These are phyloP conservation scores for Patagioenas fasciata DNA, from an alignment of 2,113 vertebrate genomes.

Conservation along the genomic window DNA sequence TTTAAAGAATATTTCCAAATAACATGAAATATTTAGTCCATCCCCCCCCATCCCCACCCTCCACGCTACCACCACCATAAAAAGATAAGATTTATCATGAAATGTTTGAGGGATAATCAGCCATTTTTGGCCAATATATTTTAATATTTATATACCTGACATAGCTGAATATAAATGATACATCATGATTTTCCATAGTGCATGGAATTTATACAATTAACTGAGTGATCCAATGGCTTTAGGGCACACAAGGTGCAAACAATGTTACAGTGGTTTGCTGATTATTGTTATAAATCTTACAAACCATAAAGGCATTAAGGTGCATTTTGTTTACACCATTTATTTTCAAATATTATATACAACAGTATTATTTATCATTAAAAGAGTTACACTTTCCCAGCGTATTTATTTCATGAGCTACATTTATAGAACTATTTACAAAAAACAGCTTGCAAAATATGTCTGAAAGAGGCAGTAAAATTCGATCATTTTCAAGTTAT, in stretches of 20 bases:
- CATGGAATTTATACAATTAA: constrained; percentile 81
- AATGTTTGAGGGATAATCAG: constrained; percentile 81
- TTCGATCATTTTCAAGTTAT: constrained; percentile 54
- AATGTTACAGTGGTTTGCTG: constrained; percentile 66
- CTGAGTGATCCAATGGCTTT: constrained; percentile 74
- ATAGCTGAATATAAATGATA: constrained; percentile 81
- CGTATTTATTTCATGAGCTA: constrained; percentile 60
- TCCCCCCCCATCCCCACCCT: neutral
- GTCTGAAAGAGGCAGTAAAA: constrained; percentile 56
- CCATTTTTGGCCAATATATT: constrained; percentile 79
- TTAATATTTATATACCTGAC: constrained; percentile 85
- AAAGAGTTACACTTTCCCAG: constrained; percentile 68
- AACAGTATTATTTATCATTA: constrained; percentile 70
- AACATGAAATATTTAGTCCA: constrained; percentile 80
- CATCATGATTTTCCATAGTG: constrained; percentile 76
- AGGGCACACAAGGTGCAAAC: constrained; percentile 76
- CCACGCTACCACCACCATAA: constrained; percentile 57
- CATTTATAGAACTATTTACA: constrained; percentile 63
- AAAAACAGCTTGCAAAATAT: constrained; percentile 62
- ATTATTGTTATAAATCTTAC: constrained; percentile 81
- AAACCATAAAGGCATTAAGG: constrained; percentile 74
- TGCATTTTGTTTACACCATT: constrained; percentile 71
- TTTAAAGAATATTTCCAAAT: constrained; percentile 82
- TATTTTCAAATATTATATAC: constrained; percentile 67
- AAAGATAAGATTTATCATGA: constrained; percentile 80